phyloP scores from a whole-genome alignment of 2,888 invertebrate species.

The Resseliella maxima region DNA sequence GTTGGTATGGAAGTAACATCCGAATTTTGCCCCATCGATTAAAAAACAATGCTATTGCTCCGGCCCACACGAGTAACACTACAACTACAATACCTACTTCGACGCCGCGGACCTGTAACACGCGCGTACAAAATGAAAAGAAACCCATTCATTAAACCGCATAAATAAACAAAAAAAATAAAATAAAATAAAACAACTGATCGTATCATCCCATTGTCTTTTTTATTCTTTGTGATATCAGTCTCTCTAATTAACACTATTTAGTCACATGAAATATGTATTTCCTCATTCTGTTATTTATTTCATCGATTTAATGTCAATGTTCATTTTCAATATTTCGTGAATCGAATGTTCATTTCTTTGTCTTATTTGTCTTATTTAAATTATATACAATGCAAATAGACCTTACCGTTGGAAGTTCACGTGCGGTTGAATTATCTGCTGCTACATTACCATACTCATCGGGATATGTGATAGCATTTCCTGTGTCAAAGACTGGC shows the following conservation, averaged over 20 bases:
- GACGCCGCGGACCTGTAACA: slow-evolving; percentile 82
- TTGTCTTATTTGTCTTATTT: neutral
- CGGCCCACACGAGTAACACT: slow-evolving; percentile 85
- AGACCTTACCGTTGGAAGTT: slow-evolving; percentile 67
- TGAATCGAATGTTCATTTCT: neutral
- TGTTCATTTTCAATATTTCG: too few relatives aligned
- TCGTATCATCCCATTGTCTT: too few relatives aligned
- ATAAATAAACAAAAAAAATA: neutral
- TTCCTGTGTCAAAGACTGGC: slow-evolving; percentile 63
- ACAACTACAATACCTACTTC: slow-evolving; percentile 89
- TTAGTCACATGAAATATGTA: neutral
- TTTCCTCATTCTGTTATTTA: neutral
- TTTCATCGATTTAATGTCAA: neutral
- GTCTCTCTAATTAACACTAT: neutral
- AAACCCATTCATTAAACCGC: too few relatives aligned
- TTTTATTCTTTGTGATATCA: too few relatives aligned
- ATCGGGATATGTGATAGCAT: slow-evolving; percentile 64
- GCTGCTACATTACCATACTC: slow-evolving; percentile 57
- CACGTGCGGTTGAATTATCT: slow-evolving; percentile 64
- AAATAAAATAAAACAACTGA: too few relatives aligned
- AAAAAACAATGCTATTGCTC: slow-evolving; percentile 87
- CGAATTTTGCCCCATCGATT: slow-evolving; percentile 91
- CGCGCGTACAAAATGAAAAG: too few relatives aligned
- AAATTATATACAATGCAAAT: neutral
- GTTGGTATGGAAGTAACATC: slow-evolving; percentile 91